phyloP scores from a whole-genome alignment of 2,888 invertebrate genomes.

The Selenia dentaria region DNA sequence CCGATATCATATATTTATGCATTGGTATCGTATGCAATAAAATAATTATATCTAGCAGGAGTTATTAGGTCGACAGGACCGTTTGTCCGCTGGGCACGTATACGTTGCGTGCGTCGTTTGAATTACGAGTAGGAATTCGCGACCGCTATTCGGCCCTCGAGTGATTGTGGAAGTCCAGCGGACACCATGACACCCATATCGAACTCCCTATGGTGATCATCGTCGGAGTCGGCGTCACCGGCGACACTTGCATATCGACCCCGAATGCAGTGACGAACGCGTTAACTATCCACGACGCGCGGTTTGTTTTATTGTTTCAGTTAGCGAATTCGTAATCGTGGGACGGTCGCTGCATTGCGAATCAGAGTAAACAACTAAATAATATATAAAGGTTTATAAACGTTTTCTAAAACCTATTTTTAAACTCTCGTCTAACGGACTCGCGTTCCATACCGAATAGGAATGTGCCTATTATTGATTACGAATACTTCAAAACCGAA shows the following conservation, averaged over 20 bases:
- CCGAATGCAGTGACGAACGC: conserved; percentile 68
- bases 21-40: conserved; percentile 46
- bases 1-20: conserved; percentile 40
- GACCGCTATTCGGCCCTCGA: conserved; percentile 80
- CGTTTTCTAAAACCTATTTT: conserved; percentile 8
- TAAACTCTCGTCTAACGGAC: conserved; percentile 13
- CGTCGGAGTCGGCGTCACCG: conserved; percentile 37
- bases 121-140: conserved; percentile 82
- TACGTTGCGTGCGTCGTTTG: conserved; percentile 67
- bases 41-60: conserved; percentile 58
- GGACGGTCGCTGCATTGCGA: conserved; percentile 64
- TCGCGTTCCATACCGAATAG: conserved; percentile 32
- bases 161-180: conserved; percentile 49
- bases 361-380: conserved; percentile 23
- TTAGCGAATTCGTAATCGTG: conserved; percentile 66
- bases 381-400: conserved; percentile 6
- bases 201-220: conserved; percentile 65
- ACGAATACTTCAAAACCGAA: no score
- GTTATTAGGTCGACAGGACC: conserved; percentile 77
- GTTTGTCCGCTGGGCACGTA: conserved; percentile 75
- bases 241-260: conserved; percentile 54
- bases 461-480: conserved; percentile 44
- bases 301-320: conserved; percentile 70
- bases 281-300: conserved; percentile 63
- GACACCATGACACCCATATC: conserved; percentile 74